Evolutionary conservation across 2,113 vertebrate genomes (phyloP).

Genomic region (Erythrocebus patas): DNA sequence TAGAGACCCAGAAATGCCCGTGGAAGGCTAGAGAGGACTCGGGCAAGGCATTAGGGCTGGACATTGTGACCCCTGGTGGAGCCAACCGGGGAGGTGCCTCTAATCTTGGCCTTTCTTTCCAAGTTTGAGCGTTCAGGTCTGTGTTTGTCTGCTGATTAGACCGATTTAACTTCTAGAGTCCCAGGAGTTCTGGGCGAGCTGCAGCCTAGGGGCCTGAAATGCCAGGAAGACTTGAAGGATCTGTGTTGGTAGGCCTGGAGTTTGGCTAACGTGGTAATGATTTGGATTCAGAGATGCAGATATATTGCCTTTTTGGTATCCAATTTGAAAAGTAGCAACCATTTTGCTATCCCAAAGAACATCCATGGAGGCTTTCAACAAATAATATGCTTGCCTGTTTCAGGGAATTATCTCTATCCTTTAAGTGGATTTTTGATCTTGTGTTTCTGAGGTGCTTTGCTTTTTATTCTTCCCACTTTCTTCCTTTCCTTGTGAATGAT

Average conservation of each 20-base stretch:
- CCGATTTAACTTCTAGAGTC: not conserved
- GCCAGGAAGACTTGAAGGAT: not conserved
- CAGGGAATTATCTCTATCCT: not conserved
- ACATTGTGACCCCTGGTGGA: not conserved
- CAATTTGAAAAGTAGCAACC: not conserved
- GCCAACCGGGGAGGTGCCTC: accelerated
- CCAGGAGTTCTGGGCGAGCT: not conserved
- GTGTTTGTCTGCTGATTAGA: not conserved
- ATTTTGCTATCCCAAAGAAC: not conserved
- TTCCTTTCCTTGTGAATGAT: not conserved
- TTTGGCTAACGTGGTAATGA: not conserved
- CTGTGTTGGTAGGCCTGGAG: not conserved
- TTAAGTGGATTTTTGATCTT: not conserved
- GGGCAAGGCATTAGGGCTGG: too few relatives aligned
- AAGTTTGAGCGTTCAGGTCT: not conserved
- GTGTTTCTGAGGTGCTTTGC: not conserved
- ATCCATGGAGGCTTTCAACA: slow-evolving; percentile 8
- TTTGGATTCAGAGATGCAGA: not conserved
- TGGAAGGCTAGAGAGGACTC: not conserved
- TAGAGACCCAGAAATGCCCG: not conserved
- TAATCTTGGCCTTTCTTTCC: accelerated
- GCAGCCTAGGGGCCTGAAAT: not conserved
- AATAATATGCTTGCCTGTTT: not conserved
- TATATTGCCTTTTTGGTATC: not conserved
- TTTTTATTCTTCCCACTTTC: not conserved